These are phyloP conservation scores for Dicycla oo DNA, from an alignment of 2,888 invertebrate genomes.

Conservation along the genomic window DNA sequence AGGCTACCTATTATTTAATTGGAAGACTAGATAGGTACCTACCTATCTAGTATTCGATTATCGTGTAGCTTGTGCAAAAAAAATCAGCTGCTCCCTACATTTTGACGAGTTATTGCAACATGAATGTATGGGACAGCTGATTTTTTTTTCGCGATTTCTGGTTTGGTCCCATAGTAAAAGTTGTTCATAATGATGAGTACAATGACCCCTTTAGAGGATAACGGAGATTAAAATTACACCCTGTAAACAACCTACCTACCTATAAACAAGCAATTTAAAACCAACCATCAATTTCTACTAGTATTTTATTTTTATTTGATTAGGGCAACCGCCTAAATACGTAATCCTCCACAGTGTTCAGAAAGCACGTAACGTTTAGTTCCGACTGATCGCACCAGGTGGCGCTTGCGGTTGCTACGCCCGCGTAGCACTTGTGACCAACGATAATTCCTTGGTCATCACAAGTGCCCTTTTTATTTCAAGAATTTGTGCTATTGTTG, in stretches of 20 bases:
- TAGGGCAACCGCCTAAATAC: slow-evolving; percentile 24
- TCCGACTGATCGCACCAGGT: slow-evolving; percentile 42
- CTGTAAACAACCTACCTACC: too few relatives aligned
- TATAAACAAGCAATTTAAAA: slow-evolving; percentile 18
- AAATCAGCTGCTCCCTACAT: too few relatives aligned
- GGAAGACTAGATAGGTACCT: slow-evolving; percentile 6
- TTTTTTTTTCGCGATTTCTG: too few relatives aligned
- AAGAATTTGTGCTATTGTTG: not conserved
- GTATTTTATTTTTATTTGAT: slow-evolving; percentile 40
- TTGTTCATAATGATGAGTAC: too few relatives aligned
- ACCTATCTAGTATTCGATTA: slow-evolving; percentile 10
- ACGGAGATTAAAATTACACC: too few relatives aligned
- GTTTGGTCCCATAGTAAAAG: too few relatives aligned
- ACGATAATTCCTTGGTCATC: too few relatives aligned
- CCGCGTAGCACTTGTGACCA: slow-evolving; percentile 10
- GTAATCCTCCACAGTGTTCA: slow-evolving; percentile 40
- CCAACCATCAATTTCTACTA: not conserved
- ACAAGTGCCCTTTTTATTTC: not conserved
- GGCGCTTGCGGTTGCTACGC: slow-evolving; percentile 48
- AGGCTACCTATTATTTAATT: slow-evolving; percentile 50
- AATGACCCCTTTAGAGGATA: too few relatives aligned
- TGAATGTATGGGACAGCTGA: too few relatives aligned
- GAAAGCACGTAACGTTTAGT: slow-evolving; percentile 52
- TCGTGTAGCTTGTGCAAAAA: not conserved
- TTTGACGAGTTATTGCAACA: too few relatives aligned